Evolutionary conservation across 1,140 invertebrate species (phyloP).

Genomic region (Cydia fagiglandana): DNA sequence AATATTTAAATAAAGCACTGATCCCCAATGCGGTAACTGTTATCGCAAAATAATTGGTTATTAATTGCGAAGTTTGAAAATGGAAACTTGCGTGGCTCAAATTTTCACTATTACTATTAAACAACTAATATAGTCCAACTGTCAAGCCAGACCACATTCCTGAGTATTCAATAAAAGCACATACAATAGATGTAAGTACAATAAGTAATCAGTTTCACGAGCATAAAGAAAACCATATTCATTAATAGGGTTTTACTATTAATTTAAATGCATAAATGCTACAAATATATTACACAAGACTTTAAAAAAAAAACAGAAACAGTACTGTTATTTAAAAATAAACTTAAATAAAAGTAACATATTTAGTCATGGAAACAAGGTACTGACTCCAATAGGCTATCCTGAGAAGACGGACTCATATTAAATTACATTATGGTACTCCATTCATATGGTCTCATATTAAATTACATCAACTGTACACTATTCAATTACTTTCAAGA

Average conservation of each 20-base stretch:
- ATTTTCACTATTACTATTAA: too few species aligned
- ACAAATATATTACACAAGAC: conserved; percentile 63
- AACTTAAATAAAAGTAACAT: conserved; percentile 23
- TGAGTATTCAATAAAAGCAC: neutral
- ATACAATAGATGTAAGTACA: neutral
- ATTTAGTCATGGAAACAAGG: conserved; percentile 25
- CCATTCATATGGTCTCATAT: too few species aligned
- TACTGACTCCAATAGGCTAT: conserved; percentile 5
- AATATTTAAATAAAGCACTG: too few species aligned
- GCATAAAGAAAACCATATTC: conserved; percentile 43
- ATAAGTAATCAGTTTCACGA: conserved; percentile 31
- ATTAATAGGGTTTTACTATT: conserved; percentile 45
- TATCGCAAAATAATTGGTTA: too few species aligned
- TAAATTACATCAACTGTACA: too few species aligned
- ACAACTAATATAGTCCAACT: too few species aligned
- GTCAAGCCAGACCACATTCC: too few species aligned
- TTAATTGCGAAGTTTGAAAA: too few species aligned
- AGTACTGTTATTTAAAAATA: conserved; percentile 19
- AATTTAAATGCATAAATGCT: conserved; percentile 51
- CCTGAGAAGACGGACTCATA: neutral
- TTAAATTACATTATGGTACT: neutral
- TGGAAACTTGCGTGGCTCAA: too few species aligned
- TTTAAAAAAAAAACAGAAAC: conserved; percentile 27
- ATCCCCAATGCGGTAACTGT: too few species aligned
- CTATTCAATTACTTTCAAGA: too few species aligned